phyloP scores from a whole-genome alignment of 2,797 vertebrate genomes.

The Discoglossus pictus region DNA sequence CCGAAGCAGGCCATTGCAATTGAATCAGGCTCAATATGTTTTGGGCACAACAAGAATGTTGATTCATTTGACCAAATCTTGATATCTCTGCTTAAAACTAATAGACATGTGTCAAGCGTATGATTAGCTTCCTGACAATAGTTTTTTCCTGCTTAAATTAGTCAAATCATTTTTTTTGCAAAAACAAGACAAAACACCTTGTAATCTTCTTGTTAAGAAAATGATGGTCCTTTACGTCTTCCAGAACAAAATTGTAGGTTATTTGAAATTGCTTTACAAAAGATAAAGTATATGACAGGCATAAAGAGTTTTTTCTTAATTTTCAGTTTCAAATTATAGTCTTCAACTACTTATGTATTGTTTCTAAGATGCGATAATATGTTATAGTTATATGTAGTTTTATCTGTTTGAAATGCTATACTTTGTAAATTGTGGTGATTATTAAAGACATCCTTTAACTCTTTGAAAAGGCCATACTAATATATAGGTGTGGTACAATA shows the following conservation, averaged over 20 bases:
- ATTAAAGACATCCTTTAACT: no score
- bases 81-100: conserved; percentile 15
- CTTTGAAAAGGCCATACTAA: no score
- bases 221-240: conserved; percentile 6
- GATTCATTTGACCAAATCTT: no score
- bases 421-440: no score
- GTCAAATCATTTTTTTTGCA: not conserved
- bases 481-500: no score
- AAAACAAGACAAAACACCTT: conserved; percentile 12
- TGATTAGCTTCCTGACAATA: conserved; percentile 7
- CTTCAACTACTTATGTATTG: not conserved
- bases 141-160: conserved; percentile 5
- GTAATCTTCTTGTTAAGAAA: conserved; percentile 28
- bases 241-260: conserved; percentile 8
- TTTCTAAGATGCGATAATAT: not conserved
- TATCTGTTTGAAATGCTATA: no score
- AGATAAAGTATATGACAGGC: not conserved
- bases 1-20: no score
- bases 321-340: conserved; percentile 8
- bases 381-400: not conserved
- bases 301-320: not conserved
- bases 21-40: no score
- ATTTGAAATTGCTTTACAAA: not conserved
- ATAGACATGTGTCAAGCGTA: conserved; percentile 1
- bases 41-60: no score